Base-by-base conservation (phyloP, 2,888 invertebrate species). In the Ceraclea dissimilis region DNA sequence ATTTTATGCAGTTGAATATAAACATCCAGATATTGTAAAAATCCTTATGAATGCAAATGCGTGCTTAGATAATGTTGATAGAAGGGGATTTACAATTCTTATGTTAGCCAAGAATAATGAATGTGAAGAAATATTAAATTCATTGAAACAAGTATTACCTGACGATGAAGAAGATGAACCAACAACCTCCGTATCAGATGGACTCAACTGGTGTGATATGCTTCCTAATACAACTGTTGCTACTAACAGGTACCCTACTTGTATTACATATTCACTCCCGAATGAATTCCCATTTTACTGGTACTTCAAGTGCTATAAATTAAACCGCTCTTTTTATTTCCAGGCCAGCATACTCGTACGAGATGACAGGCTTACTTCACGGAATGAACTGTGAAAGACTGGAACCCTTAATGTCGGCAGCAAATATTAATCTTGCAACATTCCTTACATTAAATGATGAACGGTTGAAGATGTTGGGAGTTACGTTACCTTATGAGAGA, bases 381-480 rank as follows among this genome's bases (percentile, higher is more conserved):
- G 83, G 82, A 2, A 81, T 83, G 78, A 76, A 76, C 58, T 79
- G 82, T 64, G 81, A 81, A 62, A 69, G 69, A 33, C 69, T 82
- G 26, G 69, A 71, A 1, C 65, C 71, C 2, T 52, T 72, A 2
- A 78, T 86, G 60, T 64, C 71, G 51, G 71, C 76, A 13, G 71
- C 69, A 54, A 70, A 73, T 8, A 75, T 85, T 60, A 72, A 74
- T 65, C 70, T 86, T 18, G 72, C 75, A 55, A 72, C 73, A 1
- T 83, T 86, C 64, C 66, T 86, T 2, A 70, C 79, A 34, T 64
- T 83, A 43, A 76, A 79, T 62, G 81, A 84, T 49, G 67, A 74
- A 0, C 80, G 82, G 64, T 73, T 87, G 67, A 66, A 73, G 47
- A 66, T 71, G 52, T 63, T 85, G 34, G 84, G 83, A 33, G 73